A percentile compares a stretch with the other conserved stretches of the same genome.
Evolutionary conservation across 2,113 vertebrate genomes (phyloP).

Genomic region (Hippocampus zosterae): DNA sequence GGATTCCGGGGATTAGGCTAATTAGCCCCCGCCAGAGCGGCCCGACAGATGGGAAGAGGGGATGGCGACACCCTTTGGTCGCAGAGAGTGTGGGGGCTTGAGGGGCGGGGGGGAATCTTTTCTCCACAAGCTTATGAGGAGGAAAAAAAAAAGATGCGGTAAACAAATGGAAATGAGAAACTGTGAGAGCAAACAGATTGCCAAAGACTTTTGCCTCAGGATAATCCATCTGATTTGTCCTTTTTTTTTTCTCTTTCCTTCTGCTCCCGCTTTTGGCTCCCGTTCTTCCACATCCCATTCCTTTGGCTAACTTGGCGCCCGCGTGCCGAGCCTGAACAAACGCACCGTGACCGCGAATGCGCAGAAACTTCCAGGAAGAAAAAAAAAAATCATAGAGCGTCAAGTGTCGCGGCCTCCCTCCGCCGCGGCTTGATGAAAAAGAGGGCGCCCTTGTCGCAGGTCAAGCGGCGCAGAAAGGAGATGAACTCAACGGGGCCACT

Average conservation of each 20-base stretch:
- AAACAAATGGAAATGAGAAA: constrained; percentile 50
- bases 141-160: constrained; percentile 32
- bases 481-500: constrained; percentile 66
- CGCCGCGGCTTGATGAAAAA: constrained; percentile 70
- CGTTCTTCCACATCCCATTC: constrained; percentile 18
- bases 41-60: constrained; percentile 75
- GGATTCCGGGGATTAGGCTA: constrained; percentile 77
- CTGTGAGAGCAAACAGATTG: constrained; percentile 43
- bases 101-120: constrained; percentile 43
- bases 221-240: constrained; percentile 31
- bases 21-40: constrained; percentile 77
- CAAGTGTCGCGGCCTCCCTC: constrained; percentile 35
- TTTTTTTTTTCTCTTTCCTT: background rate
- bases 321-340: constrained; percentile 1
- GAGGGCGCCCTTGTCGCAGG: constrained; percentile 72
- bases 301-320: constrained; percentile 7
- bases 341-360: constrained; percentile 5
- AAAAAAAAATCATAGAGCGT: background rate
- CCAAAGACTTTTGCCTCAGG: constrained; percentile 39
- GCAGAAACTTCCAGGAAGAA: background rate
- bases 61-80: constrained; percentile 57
- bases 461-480: constrained; percentile 72
- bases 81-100: no score
- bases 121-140: constrained; percentile 29
- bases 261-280: constrained; percentile 22